Evolutionary conservation across 2,113 vertebrate species (phyloP).

Genomic region (Rhinopomastus cyanomelas): DNA sequence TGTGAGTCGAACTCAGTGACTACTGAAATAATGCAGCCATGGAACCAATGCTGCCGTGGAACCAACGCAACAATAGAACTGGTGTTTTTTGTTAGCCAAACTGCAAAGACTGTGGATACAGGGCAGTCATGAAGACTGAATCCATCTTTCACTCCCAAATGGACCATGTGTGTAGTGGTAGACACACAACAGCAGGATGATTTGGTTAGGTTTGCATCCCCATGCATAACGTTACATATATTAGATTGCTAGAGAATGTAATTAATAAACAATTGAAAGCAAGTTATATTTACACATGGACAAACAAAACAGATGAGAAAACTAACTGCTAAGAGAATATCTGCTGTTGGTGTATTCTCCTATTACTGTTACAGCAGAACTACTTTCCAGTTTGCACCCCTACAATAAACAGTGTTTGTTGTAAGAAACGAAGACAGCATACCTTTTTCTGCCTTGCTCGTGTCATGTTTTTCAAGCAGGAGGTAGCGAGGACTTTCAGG

Average conservation of each 20-base stretch:
- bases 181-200: not conserved
- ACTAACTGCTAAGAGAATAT: not conserved
- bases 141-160: not conserved
- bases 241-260: not conserved
- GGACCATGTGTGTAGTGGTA: not conserved
- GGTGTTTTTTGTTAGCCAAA: not conserved
- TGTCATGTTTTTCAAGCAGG: constrained; percentile 86
- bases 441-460: constrained; percentile 85
- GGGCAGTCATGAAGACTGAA: not conserved
- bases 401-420: not conserved
- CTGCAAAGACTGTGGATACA: not conserved
- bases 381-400: not conserved
- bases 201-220: not conserved
- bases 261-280: not conserved
- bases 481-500: constrained; percentile 92
- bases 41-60: no score
- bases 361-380: not conserved
- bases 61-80: no score
- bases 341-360: not conserved
- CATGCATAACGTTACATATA: not conserved
- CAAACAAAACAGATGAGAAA: not conserved
- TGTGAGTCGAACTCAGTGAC: not conserved
- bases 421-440: not conserved
- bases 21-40: no score
- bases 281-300: not conserved